phyloP scores from a whole-genome alignment of 2,113 vertebrate species.

The Sarotherodon lohbergeri region DNA sequence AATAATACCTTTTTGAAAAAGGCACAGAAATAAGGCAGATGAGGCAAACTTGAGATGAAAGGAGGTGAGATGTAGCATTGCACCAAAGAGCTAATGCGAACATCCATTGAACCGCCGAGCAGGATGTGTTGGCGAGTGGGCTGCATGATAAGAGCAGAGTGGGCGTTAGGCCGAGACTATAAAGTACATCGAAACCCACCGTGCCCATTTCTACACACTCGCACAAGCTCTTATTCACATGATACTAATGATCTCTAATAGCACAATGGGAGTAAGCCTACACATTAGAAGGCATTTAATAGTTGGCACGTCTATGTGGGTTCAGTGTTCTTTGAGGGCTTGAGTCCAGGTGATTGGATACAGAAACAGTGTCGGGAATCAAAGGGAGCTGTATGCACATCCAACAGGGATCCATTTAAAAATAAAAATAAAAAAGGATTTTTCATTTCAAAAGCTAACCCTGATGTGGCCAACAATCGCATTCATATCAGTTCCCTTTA shows the following conservation, averaged over 20 bases:
- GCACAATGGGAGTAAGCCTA: neutral
- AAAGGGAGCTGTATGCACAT: neutral
- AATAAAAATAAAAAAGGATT: neutral
- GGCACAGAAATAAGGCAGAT: neutral
- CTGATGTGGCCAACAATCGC: neutral
- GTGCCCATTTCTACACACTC: constrained; percentile 3
- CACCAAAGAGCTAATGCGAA: neutral
- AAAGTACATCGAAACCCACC: constrained; percentile 21
- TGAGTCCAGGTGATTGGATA: neutral
- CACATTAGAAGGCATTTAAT: neutral
- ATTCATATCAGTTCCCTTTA: neutral
- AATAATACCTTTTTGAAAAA: neutral
- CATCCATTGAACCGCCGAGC: constrained; percentile 28
- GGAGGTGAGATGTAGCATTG: neutral
- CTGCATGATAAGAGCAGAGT: constrained; percentile 33
- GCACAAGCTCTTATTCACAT: neutral
- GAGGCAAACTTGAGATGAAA: constrained; percentile 3
- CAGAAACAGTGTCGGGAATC: neutral
- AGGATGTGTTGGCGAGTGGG: constrained; percentile 55
- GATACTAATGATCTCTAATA: constrained; percentile 23
- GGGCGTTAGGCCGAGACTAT: constrained; percentile 19
- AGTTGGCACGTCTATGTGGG: neutral
- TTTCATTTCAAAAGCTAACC: neutral
- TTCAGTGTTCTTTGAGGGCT: neutral
- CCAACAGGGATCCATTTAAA: neutral